These are phyloP conservation scores for Vanacampus margaritifer DNA, from an alignment of 2,113 vertebrate genomes.

Conservation along the genomic window DNA sequence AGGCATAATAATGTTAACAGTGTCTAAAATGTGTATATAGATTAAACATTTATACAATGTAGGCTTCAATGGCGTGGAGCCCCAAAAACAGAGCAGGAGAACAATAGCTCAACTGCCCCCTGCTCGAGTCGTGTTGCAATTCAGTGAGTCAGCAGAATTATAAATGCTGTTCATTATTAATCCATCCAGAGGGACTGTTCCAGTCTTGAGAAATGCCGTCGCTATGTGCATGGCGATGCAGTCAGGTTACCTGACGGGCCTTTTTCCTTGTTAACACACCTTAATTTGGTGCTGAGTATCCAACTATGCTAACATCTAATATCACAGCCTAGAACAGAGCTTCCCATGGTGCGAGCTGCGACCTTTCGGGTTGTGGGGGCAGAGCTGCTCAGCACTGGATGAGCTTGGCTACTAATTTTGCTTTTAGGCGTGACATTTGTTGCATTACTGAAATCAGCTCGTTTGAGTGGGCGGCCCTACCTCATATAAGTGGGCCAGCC, in stretches of 20 bases:
- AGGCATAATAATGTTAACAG: neutral
- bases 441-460: too few species aligned
- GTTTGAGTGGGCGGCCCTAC: too few species aligned
- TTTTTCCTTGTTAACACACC: constrained; percentile 15
- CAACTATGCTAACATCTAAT: constrained; percentile 15
- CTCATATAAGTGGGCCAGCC: too few species aligned
- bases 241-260: constrained; percentile 33
- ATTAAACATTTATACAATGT: neutral
- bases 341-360: too few species aligned
- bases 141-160: constrained; percentile 61
- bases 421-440: too few species aligned
- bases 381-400: too few species aligned
- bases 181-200: constrained; percentile 34
- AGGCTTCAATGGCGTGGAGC: neutral
- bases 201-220: constrained; percentile 33
- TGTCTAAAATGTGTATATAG: constrained; percentile 1
- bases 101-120: constrained; percentile 37
- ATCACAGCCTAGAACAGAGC: neutral
- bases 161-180: constrained; percentile 58
- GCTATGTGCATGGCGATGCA: constrained; percentile 17
- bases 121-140: constrained; percentile 30
- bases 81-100: neutral
- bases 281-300: constrained; percentile 39
- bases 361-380: too few species aligned
- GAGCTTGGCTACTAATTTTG: too few species aligned